Evolutionary conservation across 2,113 vertebrate species (phyloP).

Genomic region (Syngnathoides biaculeatus): DNA sequence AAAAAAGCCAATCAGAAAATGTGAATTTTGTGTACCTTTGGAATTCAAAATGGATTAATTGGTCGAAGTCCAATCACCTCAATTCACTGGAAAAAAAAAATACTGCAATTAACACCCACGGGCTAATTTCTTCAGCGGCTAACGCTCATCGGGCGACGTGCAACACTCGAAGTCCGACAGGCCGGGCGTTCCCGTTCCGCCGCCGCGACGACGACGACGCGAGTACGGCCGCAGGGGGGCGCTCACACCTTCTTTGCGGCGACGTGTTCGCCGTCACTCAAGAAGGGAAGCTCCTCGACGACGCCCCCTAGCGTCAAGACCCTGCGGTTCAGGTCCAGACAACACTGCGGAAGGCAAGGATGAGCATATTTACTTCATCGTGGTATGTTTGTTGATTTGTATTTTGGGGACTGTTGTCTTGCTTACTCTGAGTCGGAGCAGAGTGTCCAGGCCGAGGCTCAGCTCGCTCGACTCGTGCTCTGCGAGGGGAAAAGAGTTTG

Average conservation of each 20-base stretch:
- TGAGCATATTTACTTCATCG: neutral
- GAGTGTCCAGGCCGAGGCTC: constrained; percentile 85
- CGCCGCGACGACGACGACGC: neutral
- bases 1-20: no score
- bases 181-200: neutral
- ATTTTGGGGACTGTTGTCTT: neutral
- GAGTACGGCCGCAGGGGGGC: constrained; percentile 1
- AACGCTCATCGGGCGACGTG: constrained; percentile 39
- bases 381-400: neutral
- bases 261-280: constrained; percentile 67
- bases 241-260: constrained; percentile 75
- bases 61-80: no score
- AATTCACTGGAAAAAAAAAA: no score
- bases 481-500: constrained; percentile 48
- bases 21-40: neutral
- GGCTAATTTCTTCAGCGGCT: neutral
- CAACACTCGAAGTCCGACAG: neutral
- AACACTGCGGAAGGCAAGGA: constrained; percentile 72
- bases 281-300: constrained; percentile 82
- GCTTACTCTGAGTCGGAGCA: constrained; percentile 89
- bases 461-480: constrained; percentile 83
- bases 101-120: no score
- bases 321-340: constrained; percentile 80
- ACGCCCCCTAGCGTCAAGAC: constrained; percentile 76
- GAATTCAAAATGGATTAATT: no score